A percentile compares a stretch with the other conserved stretches of the same genome.
Conservation (phyloP, 2,113 vertebrate species). For the Heptranchias perlo region DNA sequence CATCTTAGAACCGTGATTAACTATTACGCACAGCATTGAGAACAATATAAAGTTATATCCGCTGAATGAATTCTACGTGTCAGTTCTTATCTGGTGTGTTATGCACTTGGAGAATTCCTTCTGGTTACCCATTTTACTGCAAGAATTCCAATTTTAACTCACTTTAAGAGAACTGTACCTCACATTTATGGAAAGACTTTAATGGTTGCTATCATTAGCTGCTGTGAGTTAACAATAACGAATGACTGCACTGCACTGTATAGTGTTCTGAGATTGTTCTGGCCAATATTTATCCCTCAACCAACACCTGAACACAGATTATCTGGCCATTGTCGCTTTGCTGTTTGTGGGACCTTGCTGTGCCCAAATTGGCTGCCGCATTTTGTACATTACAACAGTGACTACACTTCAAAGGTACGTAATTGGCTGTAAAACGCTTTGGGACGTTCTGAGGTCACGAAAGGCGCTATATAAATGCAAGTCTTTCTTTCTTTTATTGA, state of each 20-base stretch:
- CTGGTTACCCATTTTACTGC: neutral
- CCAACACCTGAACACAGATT: neutral
- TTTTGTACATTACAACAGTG: neutral
- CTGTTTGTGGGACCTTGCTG: no score
- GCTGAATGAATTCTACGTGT: neutral
- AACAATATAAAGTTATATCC: neutral
- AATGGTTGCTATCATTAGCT: neutral
- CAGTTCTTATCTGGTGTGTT: neutral
- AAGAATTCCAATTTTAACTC: neutral
- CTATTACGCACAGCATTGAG: neutral
- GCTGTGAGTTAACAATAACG: neutral
- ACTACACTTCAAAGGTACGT: neutral
- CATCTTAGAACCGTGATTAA: neutral
- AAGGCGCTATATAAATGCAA: neutral
- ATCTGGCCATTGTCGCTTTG: neutral
- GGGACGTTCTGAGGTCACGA: neutral
- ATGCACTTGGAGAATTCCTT: neutral
- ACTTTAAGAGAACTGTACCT: neutral
- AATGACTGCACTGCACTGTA: neutral
- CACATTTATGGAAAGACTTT: neutral
- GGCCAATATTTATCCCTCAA: neutral
- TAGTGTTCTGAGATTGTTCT: neutral
- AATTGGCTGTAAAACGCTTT: neutral
- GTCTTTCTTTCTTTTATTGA: neutral
- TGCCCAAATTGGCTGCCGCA: neutral